These are phyloP conservation scores for Tauraco erythrolophus DNA, from an alignment of 2,113 vertebrate genomes.

Conservation along the genomic window DNA sequence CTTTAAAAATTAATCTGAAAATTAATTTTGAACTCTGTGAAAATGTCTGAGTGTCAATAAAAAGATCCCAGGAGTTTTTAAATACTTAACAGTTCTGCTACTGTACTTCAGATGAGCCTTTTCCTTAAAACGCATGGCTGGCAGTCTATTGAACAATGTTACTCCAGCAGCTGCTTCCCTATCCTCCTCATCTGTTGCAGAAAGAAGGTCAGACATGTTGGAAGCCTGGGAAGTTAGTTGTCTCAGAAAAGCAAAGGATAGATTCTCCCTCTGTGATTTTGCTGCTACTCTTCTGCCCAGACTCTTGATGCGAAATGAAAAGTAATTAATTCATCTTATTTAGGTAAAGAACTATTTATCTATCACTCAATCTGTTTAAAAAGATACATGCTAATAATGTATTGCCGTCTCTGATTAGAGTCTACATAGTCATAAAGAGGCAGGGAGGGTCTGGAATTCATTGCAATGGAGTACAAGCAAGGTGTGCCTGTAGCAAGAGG, in stretches of 20 bases:
- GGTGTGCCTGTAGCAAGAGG: neutral
- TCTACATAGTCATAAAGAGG: neutral
- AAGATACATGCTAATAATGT: neutral
- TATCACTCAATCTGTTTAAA: neutral
- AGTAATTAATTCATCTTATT: neutral
- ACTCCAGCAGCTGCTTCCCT: neutral
- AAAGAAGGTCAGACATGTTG: neutral
- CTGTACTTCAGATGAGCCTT: neutral
- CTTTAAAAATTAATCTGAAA: neutral
- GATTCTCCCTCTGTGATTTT: neutral
- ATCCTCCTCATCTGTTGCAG: neutral
- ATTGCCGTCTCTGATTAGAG: neutral
- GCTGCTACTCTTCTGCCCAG: neutral
- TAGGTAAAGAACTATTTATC: neutral
- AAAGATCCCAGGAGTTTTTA: neutral
- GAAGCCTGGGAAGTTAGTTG: neutral
- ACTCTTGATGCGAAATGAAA: neutral
- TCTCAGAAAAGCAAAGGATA: neutral
- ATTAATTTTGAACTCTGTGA: neutral
- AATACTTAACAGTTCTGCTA: neutral
- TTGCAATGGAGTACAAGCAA: neutral
- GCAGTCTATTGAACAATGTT: neutral
- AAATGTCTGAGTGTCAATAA: neutral
- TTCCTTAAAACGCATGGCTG: neutral
- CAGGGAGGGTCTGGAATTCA: neutral